Evolutionary conservation across 2,113 vertebrate species (phyloP), one percentile per base, ranked within the genome.

Genomic region (Nannospalax galili): DNA sequence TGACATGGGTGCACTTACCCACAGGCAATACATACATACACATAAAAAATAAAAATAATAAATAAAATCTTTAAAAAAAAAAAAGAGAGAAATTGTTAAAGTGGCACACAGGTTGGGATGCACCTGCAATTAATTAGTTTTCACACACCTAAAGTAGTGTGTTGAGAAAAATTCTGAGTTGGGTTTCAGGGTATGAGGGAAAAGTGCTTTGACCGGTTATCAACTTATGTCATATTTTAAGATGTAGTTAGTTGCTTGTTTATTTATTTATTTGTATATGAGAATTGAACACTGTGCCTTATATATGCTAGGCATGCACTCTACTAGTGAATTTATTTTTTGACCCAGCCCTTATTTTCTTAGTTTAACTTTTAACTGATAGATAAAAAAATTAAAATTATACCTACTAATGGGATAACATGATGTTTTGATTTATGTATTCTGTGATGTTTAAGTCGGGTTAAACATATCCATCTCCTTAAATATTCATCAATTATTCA

Each of bases 181-280:
- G 56, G 42, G 75, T 85, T 77, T 92, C 8, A 24, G 84, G 24
- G 26, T 82, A 3, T 10, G n/a, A 85, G 52, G 37, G 88, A 90
- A 69, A 92, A 77, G 7, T 48, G 28, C 65, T 87, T 10, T 90
- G 56, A 86, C 35, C 84, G 5, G 14, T 77, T 62, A 35, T 82
- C 89, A 92, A n/a, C 73, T 90, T 92, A 10, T 60, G 10, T 62
- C 22, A 73, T 77, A 4, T 75, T 89, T 52, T 45, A 92, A 90
- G 67, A 40, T 70, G 30, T 70, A 65, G 37, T 40, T 78, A 82
- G 56, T 62, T 56, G 32, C 65, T 70, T 75, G 40, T 40, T 45
- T 73, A 24, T 40, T 40, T 73, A 26, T 40, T 40, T 40, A 24
- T 37, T 37, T 74, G 40, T 75, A 32, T 77, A 52, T 77, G 42